phyloP scores from a whole-genome alignment of 1,140 invertebrate species.

The Ceratoteleas bidentatus region DNA sequence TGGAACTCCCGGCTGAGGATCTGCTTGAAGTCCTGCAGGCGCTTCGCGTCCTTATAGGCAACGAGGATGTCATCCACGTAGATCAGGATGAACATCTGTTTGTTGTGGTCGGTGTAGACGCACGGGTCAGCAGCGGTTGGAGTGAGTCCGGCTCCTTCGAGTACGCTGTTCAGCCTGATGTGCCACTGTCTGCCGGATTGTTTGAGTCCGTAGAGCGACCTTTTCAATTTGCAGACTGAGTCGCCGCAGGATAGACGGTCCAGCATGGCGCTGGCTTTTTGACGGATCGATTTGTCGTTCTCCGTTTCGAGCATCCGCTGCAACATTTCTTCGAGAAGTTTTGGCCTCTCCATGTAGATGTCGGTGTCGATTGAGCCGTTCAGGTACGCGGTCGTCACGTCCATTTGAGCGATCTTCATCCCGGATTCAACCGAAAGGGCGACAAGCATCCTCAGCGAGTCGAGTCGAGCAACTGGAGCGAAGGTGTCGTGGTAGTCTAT shows the following conservation, averaged over 20 bases:
- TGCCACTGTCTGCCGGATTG: neutral
- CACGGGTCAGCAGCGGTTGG: neutral
- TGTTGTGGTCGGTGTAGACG: neutral
- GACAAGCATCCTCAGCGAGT: constrained; percentile 3
- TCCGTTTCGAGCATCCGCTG: neutral
- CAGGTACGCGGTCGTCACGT: constrained; percentile 73
- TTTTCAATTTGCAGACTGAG: neutral
- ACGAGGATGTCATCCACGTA: neutral
- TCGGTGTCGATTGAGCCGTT: constrained; percentile 68
- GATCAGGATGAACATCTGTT: neutral
- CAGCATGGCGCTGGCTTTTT: neutral
- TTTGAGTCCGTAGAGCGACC: neutral
- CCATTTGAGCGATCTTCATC: no score
- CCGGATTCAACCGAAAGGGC: no score
- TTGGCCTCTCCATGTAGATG: constrained; percentile 56
- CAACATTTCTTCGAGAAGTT: constrained; percentile 16
- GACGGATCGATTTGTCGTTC: neutral
- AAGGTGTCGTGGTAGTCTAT: no score
- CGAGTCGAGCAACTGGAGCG: no score
- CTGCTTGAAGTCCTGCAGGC: neutral
- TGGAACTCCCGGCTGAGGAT: neutral
- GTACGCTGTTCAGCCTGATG: neutral
- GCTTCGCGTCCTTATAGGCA: neutral
- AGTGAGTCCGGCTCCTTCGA: neutral
- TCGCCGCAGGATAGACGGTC: neutral